Conservation (phyloP, 1,140 invertebrate species). For the Bombus superbus region DNA sequence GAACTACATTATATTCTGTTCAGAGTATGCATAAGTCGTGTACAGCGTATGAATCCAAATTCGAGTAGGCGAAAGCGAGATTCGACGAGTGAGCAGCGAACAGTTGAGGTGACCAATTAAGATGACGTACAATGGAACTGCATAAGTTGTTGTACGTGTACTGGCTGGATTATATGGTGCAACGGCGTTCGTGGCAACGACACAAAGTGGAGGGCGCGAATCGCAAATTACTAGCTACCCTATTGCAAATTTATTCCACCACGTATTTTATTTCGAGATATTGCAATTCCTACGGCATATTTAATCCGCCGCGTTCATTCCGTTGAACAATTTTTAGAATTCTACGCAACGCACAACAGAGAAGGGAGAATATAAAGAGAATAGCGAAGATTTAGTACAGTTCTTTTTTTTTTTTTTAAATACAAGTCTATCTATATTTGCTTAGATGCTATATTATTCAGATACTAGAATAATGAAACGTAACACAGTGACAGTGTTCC, state of each 20-base stretch:
- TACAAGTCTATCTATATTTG: background rate
- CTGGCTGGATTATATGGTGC: background rate
- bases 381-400: background rate
- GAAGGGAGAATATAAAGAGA: background rate
- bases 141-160: background rate
- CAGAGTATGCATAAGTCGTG: background rate
- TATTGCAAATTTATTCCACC: background rate
- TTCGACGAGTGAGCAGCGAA: background rate
- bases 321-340: background rate
- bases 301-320: background rate
- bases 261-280: too few species aligned
- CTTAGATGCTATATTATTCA: background rate
- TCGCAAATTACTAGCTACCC: background rate
- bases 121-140: background rate
- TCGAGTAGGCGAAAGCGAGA: background rate
- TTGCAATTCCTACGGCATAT: background rate
- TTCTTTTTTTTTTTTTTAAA: background rate
- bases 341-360: background rate
- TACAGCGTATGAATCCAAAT: slow-evolving; percentile 22
- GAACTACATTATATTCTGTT: background rate
- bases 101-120: slow-evolving; percentile 27
- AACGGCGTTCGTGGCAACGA: background rate
- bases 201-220: background rate
- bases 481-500: background rate
- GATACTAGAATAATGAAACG: background rate